Evolutionary conservation across 2,797 vertebrate species (phyloP).

Genomic region (Hozukius guyotensis): DNA sequence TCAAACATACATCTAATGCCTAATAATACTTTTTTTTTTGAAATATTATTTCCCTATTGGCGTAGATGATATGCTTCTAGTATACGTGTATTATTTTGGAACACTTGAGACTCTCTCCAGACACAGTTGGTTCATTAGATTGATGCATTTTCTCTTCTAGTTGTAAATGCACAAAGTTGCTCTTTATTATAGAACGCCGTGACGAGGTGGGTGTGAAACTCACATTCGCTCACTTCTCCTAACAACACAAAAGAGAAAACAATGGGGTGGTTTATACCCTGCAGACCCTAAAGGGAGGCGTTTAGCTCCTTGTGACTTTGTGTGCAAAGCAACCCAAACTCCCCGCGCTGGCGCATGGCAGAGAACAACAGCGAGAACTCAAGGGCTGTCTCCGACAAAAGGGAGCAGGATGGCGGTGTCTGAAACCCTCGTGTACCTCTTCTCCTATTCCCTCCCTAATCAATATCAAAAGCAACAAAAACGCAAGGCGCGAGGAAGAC

Average conservation of each 20-base stretch:
- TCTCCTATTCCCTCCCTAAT: constrained; percentile 82
- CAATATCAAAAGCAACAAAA: constrained; percentile 85
- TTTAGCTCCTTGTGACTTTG: constrained; percentile 80
- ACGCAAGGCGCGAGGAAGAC: constrained; percentile 69
- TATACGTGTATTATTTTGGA: constrained; percentile 17
- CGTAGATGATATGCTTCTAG: constrained; percentile 6
- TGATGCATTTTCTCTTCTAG: constrained; percentile 49
- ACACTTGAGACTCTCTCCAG: constrained; percentile 42
- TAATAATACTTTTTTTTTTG: constrained; percentile 2
- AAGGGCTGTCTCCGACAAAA: constrained; percentile 74
- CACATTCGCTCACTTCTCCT: constrained; percentile 50
- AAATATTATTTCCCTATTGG: constrained; percentile 5
- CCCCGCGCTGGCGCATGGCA: constrained; percentile 54
- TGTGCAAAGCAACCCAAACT: constrained; percentile 77
- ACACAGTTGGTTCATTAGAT: constrained; percentile 52
- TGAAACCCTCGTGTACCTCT: constrained; percentile 76
- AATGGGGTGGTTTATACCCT: constrained; percentile 67
- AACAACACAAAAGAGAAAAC: constrained; percentile 70
- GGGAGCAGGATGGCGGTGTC: constrained; percentile 66
- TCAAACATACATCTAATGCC: constrained; percentile 49
- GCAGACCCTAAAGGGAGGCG: constrained; percentile 75
- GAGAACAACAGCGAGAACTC: constrained; percentile 72
- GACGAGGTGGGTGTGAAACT: constrained; percentile 61
- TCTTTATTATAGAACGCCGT: constrained; percentile 48
- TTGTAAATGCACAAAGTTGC: constrained; percentile 57